Evolutionary conservation across 1,140 invertebrate species (phyloP).

Genomic region (Anoplophora glabripennis): DNA sequence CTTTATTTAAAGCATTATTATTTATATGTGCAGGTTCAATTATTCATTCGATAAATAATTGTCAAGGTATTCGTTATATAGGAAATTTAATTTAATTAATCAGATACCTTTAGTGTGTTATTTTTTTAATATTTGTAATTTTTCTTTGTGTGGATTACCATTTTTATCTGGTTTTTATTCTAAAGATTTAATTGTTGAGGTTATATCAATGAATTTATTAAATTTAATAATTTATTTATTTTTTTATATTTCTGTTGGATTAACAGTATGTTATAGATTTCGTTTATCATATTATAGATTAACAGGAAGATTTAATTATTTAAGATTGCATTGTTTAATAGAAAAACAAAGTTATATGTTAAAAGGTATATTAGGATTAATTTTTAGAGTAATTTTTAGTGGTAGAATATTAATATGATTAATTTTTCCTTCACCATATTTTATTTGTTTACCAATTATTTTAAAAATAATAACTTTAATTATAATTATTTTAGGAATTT

Average conservation of each 20-base stretch:
- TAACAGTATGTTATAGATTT: conserved; percentile 56
- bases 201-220: conserved; percentile 50
- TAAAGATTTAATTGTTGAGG: conserved; percentile 62
- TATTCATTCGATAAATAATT: conserved; percentile 60
- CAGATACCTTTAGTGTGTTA: conserved; percentile 49
- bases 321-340: conserved; percentile 48
- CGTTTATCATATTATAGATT: conserved; percentile 57
- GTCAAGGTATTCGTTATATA: conserved; percentile 63
- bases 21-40: conserved; percentile 60
- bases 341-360: conserved; percentile 52
- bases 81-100: conserved; percentile 47
- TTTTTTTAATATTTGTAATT: conserved; percentile 54
- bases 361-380: conserved; percentile 52
- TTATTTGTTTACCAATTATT: conserved; percentile 52
- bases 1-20: conserved; percentile 63
- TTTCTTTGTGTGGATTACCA: conserved; percentile 55
- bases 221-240: conserved; percentile 55
- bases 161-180: conserved; percentile 65
- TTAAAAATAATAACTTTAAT: conserved; percentile 51
- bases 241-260: conserved; percentile 54
- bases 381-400: conserved; percentile 52
- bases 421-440: conserved; percentile 50
- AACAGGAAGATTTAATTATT: conserved; percentile 50
- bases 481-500: conserved; percentile 46
- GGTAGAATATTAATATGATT: conserved; percentile 50